Base-by-base conservation (phyloP, 2,888 invertebrate genomes). In the Priocnemis perturbator region DNA sequence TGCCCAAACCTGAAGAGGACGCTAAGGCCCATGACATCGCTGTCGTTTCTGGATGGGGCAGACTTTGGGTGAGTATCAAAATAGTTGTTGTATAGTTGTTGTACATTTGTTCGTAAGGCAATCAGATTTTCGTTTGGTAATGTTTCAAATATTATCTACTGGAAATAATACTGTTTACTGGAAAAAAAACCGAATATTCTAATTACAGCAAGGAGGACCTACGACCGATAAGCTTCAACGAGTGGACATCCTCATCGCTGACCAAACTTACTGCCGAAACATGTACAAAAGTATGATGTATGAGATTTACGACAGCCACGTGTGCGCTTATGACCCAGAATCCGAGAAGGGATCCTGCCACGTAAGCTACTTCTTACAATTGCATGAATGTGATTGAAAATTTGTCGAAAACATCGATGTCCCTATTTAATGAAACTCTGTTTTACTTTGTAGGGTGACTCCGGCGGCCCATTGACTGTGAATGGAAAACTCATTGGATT, bases 201-300 rank as follows among this genome's bases (percentile, higher is more conserved):
- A 0, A 7, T 47, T 72, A 4, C 64, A 87, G 78, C 66, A 75
- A 58, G 83, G 80, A 4, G 88, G 86, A 19, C 48, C 67, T 0
- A 72, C 72, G 5, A 78, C 84, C 11, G 69, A 66, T 5, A 79
- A 84, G 78, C 77, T 91, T 30, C 93, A 93, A 76, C 90, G 89
- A 62, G 92, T 91, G 0, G 77, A 90, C 47, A 90, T 93, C 0
- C 91, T 91, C 0, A 90, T 91, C 81, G 90, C 92, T 5, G 91
- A 89, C 76, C 89, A 90, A 3, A 79, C 87, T 0, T 74, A 87
- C 0, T 93, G 93, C 78, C 84, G 81, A 1, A 0, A 67, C 0
- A 60, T 62, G 9, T 86, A 84, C 59, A 5, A 0, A 0, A 20
- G 9, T 0, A 4, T 17, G 4, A 19, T 57, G 5, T 59, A 70